phyloP scores from a whole-genome alignment of 2,797 vertebrate genomes.

The Gymnocypris eckloni region DNA sequence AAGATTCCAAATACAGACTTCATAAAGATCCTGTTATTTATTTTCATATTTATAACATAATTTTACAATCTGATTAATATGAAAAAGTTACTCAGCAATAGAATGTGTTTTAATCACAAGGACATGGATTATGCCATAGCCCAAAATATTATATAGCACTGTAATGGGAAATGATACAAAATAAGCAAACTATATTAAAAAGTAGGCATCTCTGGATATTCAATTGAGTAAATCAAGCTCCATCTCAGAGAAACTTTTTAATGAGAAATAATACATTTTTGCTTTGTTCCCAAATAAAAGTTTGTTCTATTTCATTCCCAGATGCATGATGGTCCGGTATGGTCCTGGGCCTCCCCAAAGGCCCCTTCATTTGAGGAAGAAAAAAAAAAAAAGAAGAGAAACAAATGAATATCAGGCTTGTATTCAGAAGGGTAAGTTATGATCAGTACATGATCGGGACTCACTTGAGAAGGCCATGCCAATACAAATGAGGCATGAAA shows the following conservation, averaged over 20 bases:
- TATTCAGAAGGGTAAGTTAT: background rate
- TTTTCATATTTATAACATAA: background rate
- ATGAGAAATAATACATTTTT: background rate
- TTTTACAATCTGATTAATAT: background rate
- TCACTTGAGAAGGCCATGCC: constrained; percentile 91
- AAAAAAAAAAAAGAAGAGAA: constrained; percentile 40
- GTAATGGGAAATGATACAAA: background rate
- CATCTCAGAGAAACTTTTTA: background rate
- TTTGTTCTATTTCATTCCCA: constrained; percentile 85
- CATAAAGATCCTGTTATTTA: background rate
- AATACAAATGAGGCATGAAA: constrained; percentile 94
- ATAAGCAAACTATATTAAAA: background rate
- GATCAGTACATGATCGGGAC: constrained; percentile 54
- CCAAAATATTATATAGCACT: background rate
- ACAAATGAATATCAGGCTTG: background rate
- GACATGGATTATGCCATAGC: background rate
- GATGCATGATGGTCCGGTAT: constrained; percentile 88
- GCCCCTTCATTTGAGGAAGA: constrained; percentile 79
- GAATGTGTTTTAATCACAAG: background rate
- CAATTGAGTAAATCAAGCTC: background rate
- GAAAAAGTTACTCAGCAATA: background rate
- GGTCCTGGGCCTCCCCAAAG: constrained; percentile 94
- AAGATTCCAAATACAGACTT: background rate
- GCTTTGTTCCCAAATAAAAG: background rate
- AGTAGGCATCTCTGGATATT: background rate